Evolutionary conservation across 2,888 invertebrate species (phyloP).

Genomic region (Himalopsyche japonica): DNA sequence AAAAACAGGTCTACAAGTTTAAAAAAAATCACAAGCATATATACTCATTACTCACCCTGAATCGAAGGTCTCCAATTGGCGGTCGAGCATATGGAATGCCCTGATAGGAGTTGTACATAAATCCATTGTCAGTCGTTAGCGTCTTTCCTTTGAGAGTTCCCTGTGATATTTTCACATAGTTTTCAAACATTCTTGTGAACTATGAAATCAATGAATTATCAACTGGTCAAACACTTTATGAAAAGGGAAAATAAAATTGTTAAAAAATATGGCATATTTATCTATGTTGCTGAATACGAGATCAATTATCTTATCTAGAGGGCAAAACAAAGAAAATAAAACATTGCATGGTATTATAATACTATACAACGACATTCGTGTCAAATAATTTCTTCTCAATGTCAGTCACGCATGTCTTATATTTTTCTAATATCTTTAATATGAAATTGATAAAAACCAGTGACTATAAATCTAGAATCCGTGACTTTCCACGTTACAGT

Average conservation of each 20-base stretch:
- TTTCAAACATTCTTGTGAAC: background rate
- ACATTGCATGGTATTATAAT: background rate
- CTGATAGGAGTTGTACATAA: slow-evolving; percentile 32
- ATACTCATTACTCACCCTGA: slow-evolving; percentile 24
- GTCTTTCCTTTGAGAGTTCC: slow-evolving; percentile 20
- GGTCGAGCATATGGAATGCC: slow-evolving; percentile 36
- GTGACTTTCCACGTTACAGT: too few species aligned
- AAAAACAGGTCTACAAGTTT: background rate
- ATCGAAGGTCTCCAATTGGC: slow-evolving; percentile 25
- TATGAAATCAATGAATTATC: background rate
- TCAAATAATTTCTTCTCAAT: too few species aligned
- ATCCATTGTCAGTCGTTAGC: slow-evolving; percentile 23
- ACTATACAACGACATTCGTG: too few species aligned
- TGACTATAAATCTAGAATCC: too few species aligned
- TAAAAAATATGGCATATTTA: background rate
- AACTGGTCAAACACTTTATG: background rate
- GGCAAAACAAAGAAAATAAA: background rate
- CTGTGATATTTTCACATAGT: slow-evolving; percentile 7
- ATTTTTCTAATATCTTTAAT: too few species aligned
- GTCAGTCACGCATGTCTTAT: too few species aligned
- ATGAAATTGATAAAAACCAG: too few species aligned
- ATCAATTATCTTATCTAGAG: background rate
- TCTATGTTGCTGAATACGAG: background rate
- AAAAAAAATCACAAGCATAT: background rate
- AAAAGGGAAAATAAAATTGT: background rate